Evolutionary conservation across 2,888 invertebrate species (phyloP).

Genomic region (Caenorhabditis panamensis): DNA sequence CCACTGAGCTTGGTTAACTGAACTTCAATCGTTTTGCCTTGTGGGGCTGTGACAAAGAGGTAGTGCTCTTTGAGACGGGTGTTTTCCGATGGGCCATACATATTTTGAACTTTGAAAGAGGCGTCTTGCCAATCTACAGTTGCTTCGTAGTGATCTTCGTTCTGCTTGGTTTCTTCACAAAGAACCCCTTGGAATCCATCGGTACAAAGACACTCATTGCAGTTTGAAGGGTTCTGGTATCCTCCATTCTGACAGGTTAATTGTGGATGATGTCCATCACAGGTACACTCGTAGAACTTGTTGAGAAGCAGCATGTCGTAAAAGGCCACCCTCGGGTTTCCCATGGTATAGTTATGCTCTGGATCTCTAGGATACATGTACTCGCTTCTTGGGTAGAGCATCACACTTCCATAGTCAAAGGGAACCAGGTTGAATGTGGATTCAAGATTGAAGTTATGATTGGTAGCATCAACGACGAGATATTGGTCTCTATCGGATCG

Average conservation of each 20-base stretch:
- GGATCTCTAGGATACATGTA: constrained; percentile 34
- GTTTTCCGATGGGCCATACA: constrained; percentile 27
- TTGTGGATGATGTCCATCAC: constrained; percentile 30
- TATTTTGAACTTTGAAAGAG: constrained; percentile 33
- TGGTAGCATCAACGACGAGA: constrained; percentile 24
- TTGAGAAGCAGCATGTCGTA: constrained; percentile 59
- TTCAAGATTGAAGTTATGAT: constrained; percentile 8
- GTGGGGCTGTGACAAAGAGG: constrained; percentile 13
- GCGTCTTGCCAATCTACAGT: too few relatives aligned
- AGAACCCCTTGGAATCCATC: constrained; percentile 27
- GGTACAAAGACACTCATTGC: constrained; percentile 17
- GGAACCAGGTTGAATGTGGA: constrained; percentile 2
- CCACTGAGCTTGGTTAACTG: constrained; percentile 6
- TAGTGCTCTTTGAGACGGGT: constrained; percentile 25
- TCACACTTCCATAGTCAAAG: constrained; percentile 63
- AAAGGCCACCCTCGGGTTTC: constrained; percentile 55
- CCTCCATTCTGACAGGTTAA: constrained; percentile 29
- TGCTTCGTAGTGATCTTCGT: too few relatives aligned
- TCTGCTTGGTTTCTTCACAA: constrained; percentile 11
- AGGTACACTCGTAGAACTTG: constrained; percentile 43
- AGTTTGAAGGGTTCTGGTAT: constrained; percentile 8
- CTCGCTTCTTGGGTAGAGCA: constrained; percentile 46
- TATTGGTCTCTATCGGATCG: constrained; percentile 46
- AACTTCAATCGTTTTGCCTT: constrained; percentile 34
- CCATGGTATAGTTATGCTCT: constrained; percentile 51